Base-by-base conservation (phyloP, 2,797 vertebrate genomes). In the Urophycis tenuis region DNA sequence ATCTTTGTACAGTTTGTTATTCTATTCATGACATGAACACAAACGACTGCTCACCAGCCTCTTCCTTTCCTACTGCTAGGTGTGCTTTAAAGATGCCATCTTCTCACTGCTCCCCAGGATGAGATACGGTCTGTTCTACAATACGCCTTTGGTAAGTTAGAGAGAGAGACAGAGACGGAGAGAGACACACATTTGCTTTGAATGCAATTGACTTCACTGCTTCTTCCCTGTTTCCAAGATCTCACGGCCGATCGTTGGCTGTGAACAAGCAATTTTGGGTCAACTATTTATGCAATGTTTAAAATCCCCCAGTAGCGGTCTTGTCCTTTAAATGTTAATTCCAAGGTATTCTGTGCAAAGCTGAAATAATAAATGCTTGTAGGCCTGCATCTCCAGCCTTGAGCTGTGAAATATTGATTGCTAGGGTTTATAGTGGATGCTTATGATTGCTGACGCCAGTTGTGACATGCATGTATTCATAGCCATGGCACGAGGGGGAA, bases 61-160 rank as follows among this genome's bases (percentile, higher is more conserved):
- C 19, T 60, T 60, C 7, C 49, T 22, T 60, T 60, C 49, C 49
- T 60, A 77, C 3, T 81, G 39, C 2, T 70, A 99, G 98, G 95
- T 99, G 5, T 99, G 97, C 89, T 97, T 99, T 83, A 96, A 92
- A 83, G 96, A 99, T 76, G 95, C 90, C 0, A 84, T 98, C 82
- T 99, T 99, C 90, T 96, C 98, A 0, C 87, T 99, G 71, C 93
- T 97, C 64, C 98, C 98, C 2, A 95, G 98, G 73, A 99, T 99
- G 98, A 90, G 96, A 72, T 98, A 98, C 0, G 98, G 98, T 19
- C 92, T 99, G 73, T 99, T 98, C 89, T 99, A 99, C 84, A 99
- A 99, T 87, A 99, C 97, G 0, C 98, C 98, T 12, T 84, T 99
- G 85, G 98, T 99, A 92, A 94, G 96, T 89, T 74, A 36, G 36